These are phyloP conservation scores for Pseudomyrmex pallidus DNA, from an alignment of 1,140 invertebrate species.

Conservation along the genomic window DNA sequence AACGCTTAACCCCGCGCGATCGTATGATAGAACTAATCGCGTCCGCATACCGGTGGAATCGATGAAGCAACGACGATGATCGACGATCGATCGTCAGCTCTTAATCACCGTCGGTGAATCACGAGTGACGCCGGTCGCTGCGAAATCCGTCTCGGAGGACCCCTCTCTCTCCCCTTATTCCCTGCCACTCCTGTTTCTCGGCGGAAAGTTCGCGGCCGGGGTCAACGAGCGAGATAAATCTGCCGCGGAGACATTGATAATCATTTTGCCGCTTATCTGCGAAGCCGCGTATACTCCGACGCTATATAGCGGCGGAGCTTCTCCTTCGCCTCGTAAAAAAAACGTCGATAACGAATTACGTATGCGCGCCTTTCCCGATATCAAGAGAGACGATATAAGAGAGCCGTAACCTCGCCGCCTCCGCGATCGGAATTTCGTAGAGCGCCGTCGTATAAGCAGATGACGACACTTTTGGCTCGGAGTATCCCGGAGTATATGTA, in stretches of 20 bases:
- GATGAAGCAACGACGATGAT: conserved; percentile 74
- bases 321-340: conserved; percentile 58
- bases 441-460: conserved; percentile 31
- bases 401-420: conserved; percentile 10
- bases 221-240: conserved; percentile 52
- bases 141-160: conserved; percentile 40
- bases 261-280: conserved; percentile 48
- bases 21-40: conserved; percentile 81
- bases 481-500: too few species aligned
- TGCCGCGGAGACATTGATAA: conserved; percentile 43
- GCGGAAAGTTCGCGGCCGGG: conserved; percentile 1
- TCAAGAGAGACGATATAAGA: conserved; percentile 64
- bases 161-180: background rate
- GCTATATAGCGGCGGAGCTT: background rate
- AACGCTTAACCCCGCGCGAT: conserved; percentile 78
- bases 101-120: conserved; percentile 69
- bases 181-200: conserved; percentile 1
- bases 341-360: conserved; percentile 67
- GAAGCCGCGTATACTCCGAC: background rate
- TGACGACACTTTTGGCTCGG: background rate
- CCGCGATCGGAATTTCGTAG: conserved; percentile 60
- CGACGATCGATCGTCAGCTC: conserved; percentile 74
- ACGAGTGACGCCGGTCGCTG: conserved; percentile 46
- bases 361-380: conserved; percentile 15
- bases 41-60: conserved; percentile 78